Percentiles rank a stretch among this genome's conserved stretches.
phyloP scores from a whole-genome alignment of 2,888 invertebrate species.

The Lapara coniferarum region DNA sequence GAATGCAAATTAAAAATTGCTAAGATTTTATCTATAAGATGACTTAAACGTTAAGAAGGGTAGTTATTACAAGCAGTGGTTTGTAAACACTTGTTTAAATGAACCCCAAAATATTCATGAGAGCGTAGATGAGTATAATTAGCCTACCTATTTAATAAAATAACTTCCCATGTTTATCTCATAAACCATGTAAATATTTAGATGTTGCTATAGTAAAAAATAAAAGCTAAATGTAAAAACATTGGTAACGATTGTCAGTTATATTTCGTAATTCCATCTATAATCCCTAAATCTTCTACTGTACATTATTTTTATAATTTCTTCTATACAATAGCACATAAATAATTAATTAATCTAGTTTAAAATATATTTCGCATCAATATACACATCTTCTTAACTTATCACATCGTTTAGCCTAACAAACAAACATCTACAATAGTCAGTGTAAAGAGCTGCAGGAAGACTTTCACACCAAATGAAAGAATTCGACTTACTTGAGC shows the following conservation, averaged over 20 bases:
- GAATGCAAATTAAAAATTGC: not conserved
- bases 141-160: too few species aligned
- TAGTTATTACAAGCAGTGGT: too few species aligned
- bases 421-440: constrained; percentile 79
- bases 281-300: constrained; percentile 53
- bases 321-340: constrained; percentile 70
- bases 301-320: constrained; percentile 53
- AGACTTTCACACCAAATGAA: constrained; percentile 74
- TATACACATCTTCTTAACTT: constrained; percentile 73
- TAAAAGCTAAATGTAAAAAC: not conserved
- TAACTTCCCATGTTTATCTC: too few species aligned
- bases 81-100: too few species aligned
- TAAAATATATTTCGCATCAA: constrained; percentile 67
- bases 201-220: not conserved
- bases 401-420: constrained; percentile 81
- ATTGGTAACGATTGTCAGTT: constrained; percentile 22
- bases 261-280: constrained; percentile 22
- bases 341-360: constrained; percentile 59
- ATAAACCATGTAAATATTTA: not conserved
- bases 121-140: too few species aligned
- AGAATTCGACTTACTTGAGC: constrained; percentile 33
- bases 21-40: not conserved
- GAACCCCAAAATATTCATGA: too few species aligned
- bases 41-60: not conserved
- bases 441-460: constrained; percentile 84